phyloP scores from a whole-genome alignment of 2,888 invertebrate genomes.

The Baccha elongata region DNA sequence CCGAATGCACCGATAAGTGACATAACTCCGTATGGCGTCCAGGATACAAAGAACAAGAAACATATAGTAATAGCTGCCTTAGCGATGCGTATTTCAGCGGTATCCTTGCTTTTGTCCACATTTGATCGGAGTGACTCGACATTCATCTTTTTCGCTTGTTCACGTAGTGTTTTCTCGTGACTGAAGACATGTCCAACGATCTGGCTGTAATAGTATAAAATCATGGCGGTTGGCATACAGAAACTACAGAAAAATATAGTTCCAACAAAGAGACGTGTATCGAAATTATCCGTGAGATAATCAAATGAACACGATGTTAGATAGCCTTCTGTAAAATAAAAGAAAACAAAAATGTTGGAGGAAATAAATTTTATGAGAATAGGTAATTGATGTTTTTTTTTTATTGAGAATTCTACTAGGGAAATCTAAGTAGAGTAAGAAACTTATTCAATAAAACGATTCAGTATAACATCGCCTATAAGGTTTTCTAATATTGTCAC shows the following conservation, averaged over 20 bases:
- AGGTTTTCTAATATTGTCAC: too few relatives aligned
- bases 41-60: conserved; percentile 92
- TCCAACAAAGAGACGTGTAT: conserved; percentile 89
- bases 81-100: conserved; percentile 92
- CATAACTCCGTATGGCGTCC: conserved; percentile 94
- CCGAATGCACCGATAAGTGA: conserved; percentile 93
- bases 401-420: too few relatives aligned
- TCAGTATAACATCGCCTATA: too few relatives aligned
- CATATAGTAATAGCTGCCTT: conserved; percentile 94
- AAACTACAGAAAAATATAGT: conserved; percentile 91
- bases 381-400: too few relatives aligned
- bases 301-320: conserved; percentile 93
- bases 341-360: conserved; percentile 8
- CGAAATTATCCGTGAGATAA: conserved; percentile 90
- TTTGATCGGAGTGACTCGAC: conserved; percentile 90
- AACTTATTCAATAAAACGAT: too few relatives aligned
- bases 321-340: conserved; percentile 89
- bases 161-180: conserved; percentile 91
- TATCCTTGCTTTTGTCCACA: conserved; percentile 86
- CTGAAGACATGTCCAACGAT: conserved; percentile 93
- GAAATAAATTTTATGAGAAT: too few relatives aligned
- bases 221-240: conserved; percentile 89
- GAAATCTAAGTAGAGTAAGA: too few relatives aligned
- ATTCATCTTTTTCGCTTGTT: conserved; percentile 94
- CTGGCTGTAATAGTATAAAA: conserved; percentile 92